These are phyloP conservation scores for Sebastes taczanowskii DNA, from an alignment of 2,797 vertebrate genomes.

Conservation along the genomic window DNA sequence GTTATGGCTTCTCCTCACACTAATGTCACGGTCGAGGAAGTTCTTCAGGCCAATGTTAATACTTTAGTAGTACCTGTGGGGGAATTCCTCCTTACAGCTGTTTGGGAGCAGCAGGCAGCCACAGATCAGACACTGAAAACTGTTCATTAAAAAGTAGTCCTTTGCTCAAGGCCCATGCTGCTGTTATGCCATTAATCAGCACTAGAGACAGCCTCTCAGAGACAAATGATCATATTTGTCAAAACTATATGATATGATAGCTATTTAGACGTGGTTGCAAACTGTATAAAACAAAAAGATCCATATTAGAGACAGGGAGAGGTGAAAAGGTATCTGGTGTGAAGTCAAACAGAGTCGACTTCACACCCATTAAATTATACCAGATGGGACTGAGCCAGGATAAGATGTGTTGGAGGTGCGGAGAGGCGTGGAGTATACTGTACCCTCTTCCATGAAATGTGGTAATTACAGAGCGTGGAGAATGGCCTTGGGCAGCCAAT, in stretches of 20 bases:
- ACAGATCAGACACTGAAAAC: neutral
- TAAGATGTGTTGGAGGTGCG: slow-evolving; percentile 7
- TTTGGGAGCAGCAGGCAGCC: neutral
- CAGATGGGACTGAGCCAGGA: slow-evolving; percentile 32
- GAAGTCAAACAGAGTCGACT: neutral
- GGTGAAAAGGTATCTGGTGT: neutral
- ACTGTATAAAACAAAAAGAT: neutral
- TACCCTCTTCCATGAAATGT: slow-evolving; percentile 19
- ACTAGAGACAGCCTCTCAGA: neutral
- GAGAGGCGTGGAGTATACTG: neutral
- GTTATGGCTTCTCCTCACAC: neutral
- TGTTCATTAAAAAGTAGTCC: neutral
- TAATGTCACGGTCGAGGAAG: neutral
- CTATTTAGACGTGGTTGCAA: neutral
- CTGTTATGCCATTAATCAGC: neutral
- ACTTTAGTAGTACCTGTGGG: neutral
- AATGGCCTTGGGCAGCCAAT: slow-evolving; percentile 10
- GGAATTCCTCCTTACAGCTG: neutral
- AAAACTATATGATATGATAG: neutral
- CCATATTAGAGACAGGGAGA: neutral
- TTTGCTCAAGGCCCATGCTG: neutral
- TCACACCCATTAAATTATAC: slow-evolving; percentile 6
- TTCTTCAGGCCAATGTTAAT: neutral
- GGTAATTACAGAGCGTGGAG: slow-evolving; percentile 4
- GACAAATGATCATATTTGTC: neutral